These are phyloP conservation scores for Catalaphyllia jardinei DNA, from an alignment of 64 coral and sea anemone species.

Conservation along the genomic window DNA sequence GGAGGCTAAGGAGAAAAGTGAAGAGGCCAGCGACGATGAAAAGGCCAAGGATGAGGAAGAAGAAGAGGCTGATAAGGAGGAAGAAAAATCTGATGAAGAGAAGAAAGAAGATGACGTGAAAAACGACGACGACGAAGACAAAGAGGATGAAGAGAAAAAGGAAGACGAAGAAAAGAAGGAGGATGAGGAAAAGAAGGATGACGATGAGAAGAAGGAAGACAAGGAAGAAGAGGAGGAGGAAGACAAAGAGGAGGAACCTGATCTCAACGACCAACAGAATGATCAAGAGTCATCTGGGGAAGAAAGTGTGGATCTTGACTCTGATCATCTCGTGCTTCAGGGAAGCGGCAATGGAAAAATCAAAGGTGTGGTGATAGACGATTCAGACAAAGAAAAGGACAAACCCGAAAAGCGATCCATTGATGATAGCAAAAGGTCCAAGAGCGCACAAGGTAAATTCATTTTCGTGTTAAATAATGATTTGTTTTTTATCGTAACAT, in stretches of 20 bases:
- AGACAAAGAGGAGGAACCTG: slow-evolving; percentile 43
- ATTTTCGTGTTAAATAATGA: neutral
- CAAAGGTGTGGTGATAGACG: slow-evolving; percentile 29
- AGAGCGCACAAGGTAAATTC: slow-evolving; percentile 25
- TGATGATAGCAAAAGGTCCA: slow-evolving; percentile 5
- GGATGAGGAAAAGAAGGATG: slow-evolving; percentile 16
- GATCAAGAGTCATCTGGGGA: slow-evolving; percentile 20
- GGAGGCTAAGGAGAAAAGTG: slow-evolving; percentile 29
- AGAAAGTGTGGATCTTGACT: slow-evolving; percentile 47
- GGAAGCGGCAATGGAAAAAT: slow-evolving; percentile 41
- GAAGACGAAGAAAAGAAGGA: slow-evolving; percentile 6
- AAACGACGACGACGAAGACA: slow-evolving; percentile 13
- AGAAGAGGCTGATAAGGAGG: neutral
- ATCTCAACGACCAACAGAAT: slow-evolving; percentile 33
- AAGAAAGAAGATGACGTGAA: neutral
- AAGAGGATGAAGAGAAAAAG: slow-evolving; percentile 14
- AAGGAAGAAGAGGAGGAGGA: slow-evolving; percentile 1
- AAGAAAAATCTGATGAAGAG: slow-evolving; percentile 11
- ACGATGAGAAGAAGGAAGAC: slow-evolving; percentile 1
- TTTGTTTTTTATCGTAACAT: neutral
- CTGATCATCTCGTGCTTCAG: slow-evolving; percentile 29
- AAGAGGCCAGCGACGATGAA: slow-evolving; percentile 20
- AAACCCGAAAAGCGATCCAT: slow-evolving; percentile 41
- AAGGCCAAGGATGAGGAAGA: slow-evolving; percentile 10
- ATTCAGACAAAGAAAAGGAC: slow-evolving; percentile 37